phyloP scores from a whole-genome alignment of 2,888 invertebrate species.

The Netelia fuscicornis region DNA sequence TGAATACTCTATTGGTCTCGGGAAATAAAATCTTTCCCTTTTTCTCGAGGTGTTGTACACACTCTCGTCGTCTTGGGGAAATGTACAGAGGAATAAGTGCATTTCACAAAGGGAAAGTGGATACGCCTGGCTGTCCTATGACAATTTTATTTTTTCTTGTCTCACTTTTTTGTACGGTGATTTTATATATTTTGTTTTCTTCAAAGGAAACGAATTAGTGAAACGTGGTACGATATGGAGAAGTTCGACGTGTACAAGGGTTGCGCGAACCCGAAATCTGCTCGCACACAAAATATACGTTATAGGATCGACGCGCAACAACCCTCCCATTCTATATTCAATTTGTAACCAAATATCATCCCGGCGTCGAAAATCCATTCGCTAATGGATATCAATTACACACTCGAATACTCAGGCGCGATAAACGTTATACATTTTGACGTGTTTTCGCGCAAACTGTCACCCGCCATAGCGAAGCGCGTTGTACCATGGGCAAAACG shows the following conservation, averaged over 20 bases:
- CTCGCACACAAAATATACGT: too few species aligned
- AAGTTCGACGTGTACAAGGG: too few species aligned
- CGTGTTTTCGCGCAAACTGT: slow-evolving; percentile 15
- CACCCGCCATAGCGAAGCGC: background rate
- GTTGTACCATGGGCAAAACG: background rate
- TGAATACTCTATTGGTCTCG: slow-evolving; percentile 33
- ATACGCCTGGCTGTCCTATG: too few species aligned
- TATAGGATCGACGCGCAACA: too few species aligned
- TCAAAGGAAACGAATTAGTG: too few species aligned
- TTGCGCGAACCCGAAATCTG: too few species aligned
- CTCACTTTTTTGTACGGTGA: too few species aligned
- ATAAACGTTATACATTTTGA: slow-evolving; percentile 9
- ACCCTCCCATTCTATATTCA: background rate
- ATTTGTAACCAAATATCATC: background rate
- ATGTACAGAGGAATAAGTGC: too few species aligned
- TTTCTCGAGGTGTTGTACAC: background rate
- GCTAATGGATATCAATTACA: slow-evolving; percentile 16
- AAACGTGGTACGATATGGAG: too few species aligned
- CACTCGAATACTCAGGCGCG: background rate
- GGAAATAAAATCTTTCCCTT: slow-evolving; percentile 8
- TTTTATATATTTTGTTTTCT: too few species aligned
- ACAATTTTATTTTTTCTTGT: too few species aligned
- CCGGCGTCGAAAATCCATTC: background rate
- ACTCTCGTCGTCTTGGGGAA: background rate
- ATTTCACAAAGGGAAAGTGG: too few species aligned